Evolutionary conservation across 2,888 invertebrate genomes (phyloP), one percentile per base, ranked within the genome.

Genomic region (Xylota sylvarum): DNA sequence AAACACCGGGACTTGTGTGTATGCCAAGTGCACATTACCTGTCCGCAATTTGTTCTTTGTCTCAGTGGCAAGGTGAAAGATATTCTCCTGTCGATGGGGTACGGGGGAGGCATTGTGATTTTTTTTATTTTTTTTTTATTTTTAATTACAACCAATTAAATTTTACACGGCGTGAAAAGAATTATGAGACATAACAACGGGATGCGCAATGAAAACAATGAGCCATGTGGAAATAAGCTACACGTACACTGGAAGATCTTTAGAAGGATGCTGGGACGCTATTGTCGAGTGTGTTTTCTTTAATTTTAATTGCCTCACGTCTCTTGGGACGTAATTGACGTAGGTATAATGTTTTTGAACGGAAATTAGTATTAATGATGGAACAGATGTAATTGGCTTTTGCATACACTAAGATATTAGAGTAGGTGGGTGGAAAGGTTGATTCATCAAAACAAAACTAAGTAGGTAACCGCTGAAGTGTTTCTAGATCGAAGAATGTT

Each of bases 61-160:
- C 77, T 85, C 72, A 19, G 56, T 56, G 56, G 80, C 64, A 69
- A 69, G 50, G 56, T 80, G 80, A 48, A 70, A 23, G 19, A 80
- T 23, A 23, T 46, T 74, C 48, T 56, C 23, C n/a, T 5, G 12
- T 4, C n/a, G 10, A 14, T 7, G 50, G 37, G 37, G 9, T n/a
- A 67, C 46, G 43, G 32, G 55, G 48, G 43, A 64, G 72, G 70
- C 56, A 37, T 62, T 56, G 35, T 50, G 23, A 6, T 50, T 55
- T 62, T 14, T 32, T 60, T n/a, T n/a, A n/a, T n/a, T 46, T 32
- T 32, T 60, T 23, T 46, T 40, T 62, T 78, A 17, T 72, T 78
- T 82, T 73, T 43, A 79, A 88, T 88, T 88, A 81, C 83, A 80
- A 52, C 79, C 88, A 88, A 88, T 88, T 88, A 88, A 86, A 88